Evolutionary conservation across 1,140 invertebrate species (phyloP).

Genomic region (Heliothis virescens): DNA sequence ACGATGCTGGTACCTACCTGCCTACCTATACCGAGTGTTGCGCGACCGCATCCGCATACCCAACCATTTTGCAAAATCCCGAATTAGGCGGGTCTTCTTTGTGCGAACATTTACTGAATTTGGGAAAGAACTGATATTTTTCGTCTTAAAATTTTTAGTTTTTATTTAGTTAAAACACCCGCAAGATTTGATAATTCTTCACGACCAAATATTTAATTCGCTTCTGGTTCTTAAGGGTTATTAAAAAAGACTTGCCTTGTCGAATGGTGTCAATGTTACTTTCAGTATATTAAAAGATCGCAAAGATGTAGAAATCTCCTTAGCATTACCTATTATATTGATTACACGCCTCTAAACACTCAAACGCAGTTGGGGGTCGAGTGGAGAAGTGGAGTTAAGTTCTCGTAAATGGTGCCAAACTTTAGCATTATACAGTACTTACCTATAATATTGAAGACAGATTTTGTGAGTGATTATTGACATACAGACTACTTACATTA

Average conservation of each 20-base stretch:
- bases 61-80: slow-evolving; percentile 35
- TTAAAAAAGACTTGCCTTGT: slow-evolving; percentile 30
- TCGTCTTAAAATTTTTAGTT: not conserved
- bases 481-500: slow-evolving; percentile 1
- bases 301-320: not conserved
- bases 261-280: slow-evolving; percentile 36
- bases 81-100: slow-evolving; percentile 19
- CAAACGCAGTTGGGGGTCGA: slow-evolving; percentile 4
- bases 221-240: slow-evolving; percentile 18
- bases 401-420: slow-evolving; percentile 16
- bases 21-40: slow-evolving; percentile 46
- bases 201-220: slow-evolving; percentile 5
- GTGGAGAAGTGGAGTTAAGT: slow-evolving; percentile 9
- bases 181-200: not conserved
- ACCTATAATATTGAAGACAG: slow-evolving; percentile 10
- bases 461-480: slow-evolving; percentile 1
- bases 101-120: not conserved
- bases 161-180: not conserved
- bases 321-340: slow-evolving; percentile 26
- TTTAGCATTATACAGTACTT: not conserved
- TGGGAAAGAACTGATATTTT: slow-evolving; percentile 6
- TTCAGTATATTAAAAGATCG: slow-evolving; percentile 10
- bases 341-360: slow-evolving; percentile 19
- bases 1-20: slow-evolving; percentile 47
- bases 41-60: slow-evolving; percentile 47